Percentiles rank a stretch among this genome's conserved stretches.
Evolutionary conservation across 1,140 invertebrate species (phyloP).

Genomic region (Copidosoma floridanum): DNA sequence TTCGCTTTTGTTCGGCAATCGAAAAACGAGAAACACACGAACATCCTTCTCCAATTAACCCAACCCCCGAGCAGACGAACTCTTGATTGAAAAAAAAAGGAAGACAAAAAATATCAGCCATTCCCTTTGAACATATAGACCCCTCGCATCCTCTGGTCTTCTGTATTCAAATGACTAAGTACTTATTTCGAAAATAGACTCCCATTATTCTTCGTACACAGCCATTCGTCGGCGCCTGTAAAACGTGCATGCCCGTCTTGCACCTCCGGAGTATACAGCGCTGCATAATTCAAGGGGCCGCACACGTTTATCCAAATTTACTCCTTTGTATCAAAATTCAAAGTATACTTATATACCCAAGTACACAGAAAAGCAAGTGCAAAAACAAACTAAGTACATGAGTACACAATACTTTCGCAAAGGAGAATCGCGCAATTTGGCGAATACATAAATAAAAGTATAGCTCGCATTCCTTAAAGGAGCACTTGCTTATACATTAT

Average conservation of each 20-base stretch:
- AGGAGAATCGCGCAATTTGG: too few species aligned
- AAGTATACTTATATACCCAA: too few species aligned
- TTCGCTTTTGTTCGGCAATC: background rate
- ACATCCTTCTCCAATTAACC: conserved; percentile 1
- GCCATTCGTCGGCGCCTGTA: background rate
- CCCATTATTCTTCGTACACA: background rate
- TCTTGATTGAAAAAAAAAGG: background rate
- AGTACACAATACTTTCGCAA: too few species aligned
- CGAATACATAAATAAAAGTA: background rate
- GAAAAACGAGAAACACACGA: background rate
- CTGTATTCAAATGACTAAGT: conserved; percentile 2
- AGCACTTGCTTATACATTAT: too few species aligned
- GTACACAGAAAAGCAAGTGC: too few species aligned
- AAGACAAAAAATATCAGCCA: background rate
- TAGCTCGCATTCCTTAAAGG: conserved; percentile 1
- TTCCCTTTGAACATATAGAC: too few species aligned
- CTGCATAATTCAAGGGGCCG: conserved; percentile 1
- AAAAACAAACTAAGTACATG: too few species aligned
- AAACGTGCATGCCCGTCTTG: background rate
- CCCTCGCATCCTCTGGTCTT: background rate
- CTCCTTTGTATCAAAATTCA: background rate
- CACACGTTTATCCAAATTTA: background rate
- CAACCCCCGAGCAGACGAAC: background rate
- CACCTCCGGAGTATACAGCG: background rate
- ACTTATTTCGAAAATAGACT: too few species aligned